Percentiles rank a stretch among this genome's conserved stretches.
These are phyloP conservation scores for Phenacoccus solenopsis DNA, from an alignment of 1,140 invertebrate genomes.

Conservation along the genomic window DNA sequence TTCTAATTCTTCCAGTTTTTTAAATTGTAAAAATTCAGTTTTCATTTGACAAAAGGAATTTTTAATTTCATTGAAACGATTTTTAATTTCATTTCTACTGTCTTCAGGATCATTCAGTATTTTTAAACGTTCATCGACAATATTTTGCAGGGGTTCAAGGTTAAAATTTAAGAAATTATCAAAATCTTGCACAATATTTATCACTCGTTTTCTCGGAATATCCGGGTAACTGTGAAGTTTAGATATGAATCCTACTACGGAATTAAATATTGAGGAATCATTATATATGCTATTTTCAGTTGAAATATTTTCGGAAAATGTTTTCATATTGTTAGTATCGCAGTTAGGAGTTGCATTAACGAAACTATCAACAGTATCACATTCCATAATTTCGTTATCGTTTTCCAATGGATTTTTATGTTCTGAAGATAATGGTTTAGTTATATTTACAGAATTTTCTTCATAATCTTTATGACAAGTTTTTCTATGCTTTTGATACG, in stretches of 20 bases:
- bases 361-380: neutral
- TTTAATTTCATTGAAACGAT: neutral
- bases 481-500: slow-evolving; percentile 1
- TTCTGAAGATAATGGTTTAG: too few relatives aligned
- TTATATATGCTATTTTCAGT: too few relatives aligned
- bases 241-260: too few relatives aligned
- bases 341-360: neutral
- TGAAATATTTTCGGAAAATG: too few relatives aligned
- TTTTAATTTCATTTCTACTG: neutral
- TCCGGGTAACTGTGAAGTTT: neutral
- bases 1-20: neutral
- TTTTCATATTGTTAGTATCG: too few relatives aligned
- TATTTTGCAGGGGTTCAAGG: too few relatives aligned
- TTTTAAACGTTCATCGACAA: too few relatives aligned
- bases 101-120: neutral
- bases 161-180: neutral
- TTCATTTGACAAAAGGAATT: slow-evolving; percentile 2
- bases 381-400: neutral
- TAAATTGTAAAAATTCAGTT: neutral
- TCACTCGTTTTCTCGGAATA: neutral
- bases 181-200: neutral
- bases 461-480: neutral
- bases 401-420: neutral
- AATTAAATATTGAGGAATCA: too few relatives aligned
- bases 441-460: neutral